phyloP scores from a whole-genome alignment of 2,797 vertebrate species.

The Emydoidea blandingii region DNA sequence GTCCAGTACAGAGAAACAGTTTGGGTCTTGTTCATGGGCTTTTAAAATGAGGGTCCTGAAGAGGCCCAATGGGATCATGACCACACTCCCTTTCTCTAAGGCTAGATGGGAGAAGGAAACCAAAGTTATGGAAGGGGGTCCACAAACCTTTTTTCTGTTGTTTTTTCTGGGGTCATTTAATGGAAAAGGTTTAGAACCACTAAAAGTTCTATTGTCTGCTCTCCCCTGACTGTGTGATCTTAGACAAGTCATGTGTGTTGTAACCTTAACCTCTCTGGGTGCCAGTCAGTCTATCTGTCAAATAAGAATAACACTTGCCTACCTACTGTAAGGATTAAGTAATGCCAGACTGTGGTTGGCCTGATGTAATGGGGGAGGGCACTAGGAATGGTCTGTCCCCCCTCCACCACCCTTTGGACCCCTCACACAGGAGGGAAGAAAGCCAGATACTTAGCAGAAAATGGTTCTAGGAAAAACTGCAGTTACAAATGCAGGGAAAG shows the following conservation, averaged over 20 bases:
- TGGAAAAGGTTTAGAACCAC: neutral
- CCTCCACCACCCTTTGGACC: rapidly evolving
- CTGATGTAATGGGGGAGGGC: neutral
- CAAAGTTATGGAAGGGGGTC: neutral
- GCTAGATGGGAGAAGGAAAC: neutral
- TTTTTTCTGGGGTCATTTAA: neutral
- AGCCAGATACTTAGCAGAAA: neutral
- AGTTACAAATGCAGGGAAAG: neutral
- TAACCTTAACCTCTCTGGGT: neutral
- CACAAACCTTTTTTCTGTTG: neutral
- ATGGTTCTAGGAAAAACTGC: neutral
- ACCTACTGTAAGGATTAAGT: neutral
- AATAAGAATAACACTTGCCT: neutral
- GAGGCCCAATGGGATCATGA: neutral
- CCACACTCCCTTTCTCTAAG: neutral
- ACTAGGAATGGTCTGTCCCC: neutral
- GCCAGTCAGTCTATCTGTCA: neutral
- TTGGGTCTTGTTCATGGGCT: neutral
- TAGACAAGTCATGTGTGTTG: neutral
- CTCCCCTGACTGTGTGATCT: neutral
- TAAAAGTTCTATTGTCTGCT: neutral
- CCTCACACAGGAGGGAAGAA: neutral
- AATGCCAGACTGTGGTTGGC: neutral
- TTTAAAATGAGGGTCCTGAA: neutral
- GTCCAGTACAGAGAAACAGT: neutral